Evolutionary conservation across 2,888 invertebrate species (phyloP), one percentile per base, ranked within the genome.

Genomic region (Thera obeliscata): DNA sequence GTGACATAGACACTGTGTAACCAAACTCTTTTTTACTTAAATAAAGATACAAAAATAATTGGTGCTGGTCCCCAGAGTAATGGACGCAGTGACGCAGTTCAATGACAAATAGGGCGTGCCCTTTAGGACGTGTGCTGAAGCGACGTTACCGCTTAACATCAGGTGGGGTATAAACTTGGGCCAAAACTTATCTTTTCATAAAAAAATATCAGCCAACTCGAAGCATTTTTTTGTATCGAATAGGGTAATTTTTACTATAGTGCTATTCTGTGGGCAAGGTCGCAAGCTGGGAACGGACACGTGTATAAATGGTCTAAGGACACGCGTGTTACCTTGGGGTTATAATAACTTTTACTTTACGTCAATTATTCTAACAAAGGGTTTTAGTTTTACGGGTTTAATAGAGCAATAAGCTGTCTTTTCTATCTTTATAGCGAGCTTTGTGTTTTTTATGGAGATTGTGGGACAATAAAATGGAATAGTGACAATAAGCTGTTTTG

Each of bases 331-430:
- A 46, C 65, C 69, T 66, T 69, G 63, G 56, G 43, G 48, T 43
- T 57, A 35, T 56, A 55, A 65, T 65, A 64, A 66, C 63, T 69
- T 63, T 66, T 57, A 66, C 63, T 63, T 66, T 50, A n/a, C 38
- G 59, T 60, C 60, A 55, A 63, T 64, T 66, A 63, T 56, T 48
- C 22, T 38, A 66, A 66, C 62, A 65, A 69, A 64, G 68, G 64
- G 52, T 57, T 64, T 52, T n/a, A 35, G 36, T 64, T 54, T 55
- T 56, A 64, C 38, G 1, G 22, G 33, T 46, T 46, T 60, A 52
- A 46, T 35, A 12, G 41, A 12, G 41, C 7, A 41, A 43, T 50
- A 48, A 36, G 11, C 41, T 57, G 2, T 12, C 36, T 12, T 49
- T n/a, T 48, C 43, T 36, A 48, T 56, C 12, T 41, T 56, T 56